Percentiles rank a stretch among this genome's conserved stretches.
phyloP scores from a whole-genome alignment of 64 coral and sea anemone species.

The Montipora sp. region DNA sequence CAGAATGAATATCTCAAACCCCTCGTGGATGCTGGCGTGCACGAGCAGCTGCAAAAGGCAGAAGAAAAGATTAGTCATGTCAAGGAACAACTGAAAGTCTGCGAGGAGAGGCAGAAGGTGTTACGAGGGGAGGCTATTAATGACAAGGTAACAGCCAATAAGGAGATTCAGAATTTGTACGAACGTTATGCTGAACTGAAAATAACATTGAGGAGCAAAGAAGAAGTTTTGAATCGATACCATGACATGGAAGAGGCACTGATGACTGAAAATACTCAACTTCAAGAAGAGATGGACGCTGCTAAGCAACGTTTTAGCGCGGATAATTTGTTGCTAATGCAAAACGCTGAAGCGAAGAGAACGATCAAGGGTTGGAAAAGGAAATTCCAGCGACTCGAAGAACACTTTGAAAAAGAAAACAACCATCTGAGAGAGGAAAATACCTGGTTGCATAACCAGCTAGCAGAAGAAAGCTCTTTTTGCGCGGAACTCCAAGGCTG shows the following conservation, averaged over 20 bases:
- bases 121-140: neutral
- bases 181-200: slow-evolving; percentile 29
- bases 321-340: neutral
- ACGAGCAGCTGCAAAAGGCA: slow-evolving; percentile 20
- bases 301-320: slow-evolving; percentile 5
- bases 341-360: slow-evolving; percentile 19
- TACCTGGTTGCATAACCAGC: slow-evolving; percentile 29
- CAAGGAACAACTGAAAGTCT: slow-evolving; percentile 1
- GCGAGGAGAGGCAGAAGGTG: slow-evolving; percentile 11
- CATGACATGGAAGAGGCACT: slow-evolving; percentile 18
- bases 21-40: neutral
- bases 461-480: slow-evolving; percentile 27
- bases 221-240: neutral
- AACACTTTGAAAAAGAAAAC: slow-evolving; percentile 18
- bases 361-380: slow-evolving; percentile 1
- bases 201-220: neutral
- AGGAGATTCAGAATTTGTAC: neutral
- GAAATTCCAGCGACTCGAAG: slow-evolving; percentile 34
- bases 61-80: slow-evolving; percentile 11
- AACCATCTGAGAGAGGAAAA: slow-evolving; percentile 8
- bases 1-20: slow-evolving; percentile 19
- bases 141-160: slow-evolving; percentile 4
- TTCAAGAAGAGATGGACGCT: slow-evolving; percentile 13
- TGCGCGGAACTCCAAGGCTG: neutral
- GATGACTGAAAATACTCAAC: slow-evolving; percentile 14